These are phyloP conservation scores for Illadopsis cleaveri DNA, from an alignment of 2,113 vertebrate species.

Conservation along the genomic window DNA sequence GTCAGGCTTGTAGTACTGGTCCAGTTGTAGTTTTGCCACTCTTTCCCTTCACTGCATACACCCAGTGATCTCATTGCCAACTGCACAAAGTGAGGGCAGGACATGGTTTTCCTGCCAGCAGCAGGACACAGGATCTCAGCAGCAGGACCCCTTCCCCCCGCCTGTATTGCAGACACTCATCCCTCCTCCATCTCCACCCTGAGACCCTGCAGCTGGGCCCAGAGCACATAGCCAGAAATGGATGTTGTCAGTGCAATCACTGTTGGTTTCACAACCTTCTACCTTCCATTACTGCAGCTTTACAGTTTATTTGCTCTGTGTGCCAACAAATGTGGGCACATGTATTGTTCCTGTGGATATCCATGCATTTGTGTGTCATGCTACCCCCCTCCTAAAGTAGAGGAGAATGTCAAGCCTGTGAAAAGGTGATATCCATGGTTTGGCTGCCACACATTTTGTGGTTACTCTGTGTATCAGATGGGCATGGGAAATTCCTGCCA, in stretches of 20 bases:
- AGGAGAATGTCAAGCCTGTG: not conserved
- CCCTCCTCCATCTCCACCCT: not conserved
- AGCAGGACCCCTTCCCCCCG: not conserved
- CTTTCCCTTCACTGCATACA: not conserved
- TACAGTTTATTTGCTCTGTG: not conserved
- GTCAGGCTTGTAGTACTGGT: not conserved
- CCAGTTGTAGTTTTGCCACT: not conserved
- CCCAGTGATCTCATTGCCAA: not conserved
- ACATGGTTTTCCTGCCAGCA: not conserved
- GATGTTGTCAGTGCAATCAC: not conserved
- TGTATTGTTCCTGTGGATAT: not conserved
- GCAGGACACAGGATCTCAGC: not conserved
- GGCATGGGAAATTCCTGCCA: conserved; percentile 55
- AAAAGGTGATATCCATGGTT: not conserved
- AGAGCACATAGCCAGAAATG: not conserved
- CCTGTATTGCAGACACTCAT: not conserved
- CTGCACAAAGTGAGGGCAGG: not conserved
- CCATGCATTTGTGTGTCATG: not conserved
- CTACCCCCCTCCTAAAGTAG: not conserved
- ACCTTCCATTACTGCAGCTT: conserved; percentile 1
- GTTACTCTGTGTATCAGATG: not conserved
- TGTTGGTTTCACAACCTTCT: conserved; percentile 34
- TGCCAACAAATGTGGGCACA: not conserved
- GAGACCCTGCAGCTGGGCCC: not conserved
- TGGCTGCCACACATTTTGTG: not conserved